Conservation (phyloP, 1,140 invertebrate genomes). For the Dreissena rostriformis region DNA sequence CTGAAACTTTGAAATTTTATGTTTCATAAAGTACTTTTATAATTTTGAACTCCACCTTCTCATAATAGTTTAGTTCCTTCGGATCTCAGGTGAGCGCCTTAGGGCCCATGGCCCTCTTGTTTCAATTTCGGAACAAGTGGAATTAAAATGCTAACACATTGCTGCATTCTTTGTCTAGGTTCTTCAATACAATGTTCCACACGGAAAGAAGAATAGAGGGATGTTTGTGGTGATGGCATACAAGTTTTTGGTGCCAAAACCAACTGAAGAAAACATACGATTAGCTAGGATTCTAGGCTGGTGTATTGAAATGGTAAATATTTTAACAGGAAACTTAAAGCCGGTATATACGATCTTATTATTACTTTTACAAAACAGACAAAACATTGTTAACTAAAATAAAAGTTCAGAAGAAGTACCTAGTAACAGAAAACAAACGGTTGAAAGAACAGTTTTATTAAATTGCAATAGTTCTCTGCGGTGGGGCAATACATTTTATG, state of each 20-base stretch:
- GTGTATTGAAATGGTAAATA: constrained; percentile 95
- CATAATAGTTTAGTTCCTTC: background rate
- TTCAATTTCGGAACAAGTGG: background rate
- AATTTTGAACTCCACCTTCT: background rate
- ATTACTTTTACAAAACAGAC: background rate
- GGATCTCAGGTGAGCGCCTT: background rate
- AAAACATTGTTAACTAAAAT: background rate
- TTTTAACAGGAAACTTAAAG: no score
- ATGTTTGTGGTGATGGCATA: constrained; percentile 91
- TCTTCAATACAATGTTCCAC: constrained; percentile 83
- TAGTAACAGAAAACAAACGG: background rate
- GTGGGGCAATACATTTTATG: no score
- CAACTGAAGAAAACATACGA: constrained; percentile 90
- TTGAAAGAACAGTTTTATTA: no score
- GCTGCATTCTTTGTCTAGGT: constrained; percentile 75
- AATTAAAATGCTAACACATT: background rate
- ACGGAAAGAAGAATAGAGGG: constrained; percentile 87
- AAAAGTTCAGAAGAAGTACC: background rate
- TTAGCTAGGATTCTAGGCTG: constrained; percentile 93
- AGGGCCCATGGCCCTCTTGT: background rate
- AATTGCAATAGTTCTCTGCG: no score
- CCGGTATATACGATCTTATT: background rate
- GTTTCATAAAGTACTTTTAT: background rate
- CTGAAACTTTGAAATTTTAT: background rate
- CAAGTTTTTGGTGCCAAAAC: constrained; percentile 86